Conservation (phyloP, 2,797 vertebrate species). For the Squalus acanthias region DNA sequence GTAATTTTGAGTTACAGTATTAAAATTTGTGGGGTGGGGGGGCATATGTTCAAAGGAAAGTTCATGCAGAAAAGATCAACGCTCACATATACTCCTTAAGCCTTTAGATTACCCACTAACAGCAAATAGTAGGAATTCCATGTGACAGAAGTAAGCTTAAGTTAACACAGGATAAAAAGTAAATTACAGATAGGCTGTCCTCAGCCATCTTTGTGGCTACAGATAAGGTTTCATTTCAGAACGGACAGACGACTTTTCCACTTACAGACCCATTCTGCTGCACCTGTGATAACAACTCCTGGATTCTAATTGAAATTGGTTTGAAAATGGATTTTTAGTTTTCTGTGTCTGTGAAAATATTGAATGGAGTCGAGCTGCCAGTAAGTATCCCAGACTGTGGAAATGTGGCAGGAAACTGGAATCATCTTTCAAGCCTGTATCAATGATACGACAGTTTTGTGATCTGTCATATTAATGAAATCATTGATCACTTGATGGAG, state of each 20-base stretch:
- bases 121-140: slow-evolving; percentile 90
- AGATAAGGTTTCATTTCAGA: slow-evolving; percentile 99
- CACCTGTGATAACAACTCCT: slow-evolving; percentile 99
- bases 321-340: slow-evolving; percentile 99
- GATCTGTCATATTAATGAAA: slow-evolving; percentile 99
- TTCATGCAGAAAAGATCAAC: slow-evolving; percentile 55
- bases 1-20: slow-evolving; percentile 45
- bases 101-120: slow-evolving; percentile 88
- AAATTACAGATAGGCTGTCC: slow-evolving; percentile 99
- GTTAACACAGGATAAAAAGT: slow-evolving; percentile 98
- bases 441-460: slow-evolving; percentile 84
- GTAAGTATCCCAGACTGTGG: slow-evolving; percentile 65
- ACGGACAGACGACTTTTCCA: slow-evolving; percentile 99
- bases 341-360: slow-evolving; percentile 80
- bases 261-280: slow-evolving; percentile 96
- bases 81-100: slow-evolving; percentile 59
- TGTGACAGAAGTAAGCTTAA: slow-evolving; percentile 99
- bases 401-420: slow-evolving; percentile 73
- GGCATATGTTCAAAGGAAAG: slow-evolving; percentile 49
- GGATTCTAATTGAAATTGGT: slow-evolving; percentile 99
- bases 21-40: slow-evolving; percentile 51
- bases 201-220: slow-evolving; percentile 93
- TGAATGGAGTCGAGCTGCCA: slow-evolving; percentile 75
- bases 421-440: slow-evolving; percentile 92
- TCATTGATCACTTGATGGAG: slow-evolving; percentile 99